Evolutionary conservation across 1,140 invertebrate species (phyloP), one percentile per base, ranked within the genome.

Genomic region (Zaprionus ornatus): DNA sequence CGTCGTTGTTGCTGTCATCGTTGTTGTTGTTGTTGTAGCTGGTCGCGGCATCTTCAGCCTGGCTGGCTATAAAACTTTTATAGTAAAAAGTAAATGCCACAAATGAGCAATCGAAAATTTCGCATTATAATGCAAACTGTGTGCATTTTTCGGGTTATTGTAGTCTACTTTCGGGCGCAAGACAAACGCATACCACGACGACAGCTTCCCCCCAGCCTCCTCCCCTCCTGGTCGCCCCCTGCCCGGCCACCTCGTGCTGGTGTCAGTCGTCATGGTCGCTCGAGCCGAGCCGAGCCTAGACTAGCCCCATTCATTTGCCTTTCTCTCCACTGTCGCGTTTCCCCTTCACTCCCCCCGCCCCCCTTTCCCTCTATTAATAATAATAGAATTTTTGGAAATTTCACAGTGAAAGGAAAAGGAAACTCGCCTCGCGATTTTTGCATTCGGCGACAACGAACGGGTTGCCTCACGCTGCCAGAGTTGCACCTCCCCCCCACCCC

Each of bases 31-130:
- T 62, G 73, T 71, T 63, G 71, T 71, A 29, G 52, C 71, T 64
- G 62, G 65, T 56, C 57, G 61, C 64, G 68, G 56, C 70, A 77
- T 77, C 70, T 68, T 69, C 74, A 68, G 71, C 69, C 37, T 45
- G 66, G 35, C 57, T 76, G 71, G 82, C 85, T 62, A 90, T 90
- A 90, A 90, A 90, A 88, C 78, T 90, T 90, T 90, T 90, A 90
- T 90, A 90, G 85, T 85, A 90, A 90, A 90, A 90, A 82, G 85
- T 90, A 90, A 90, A 90, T 90, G 85, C 85, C 85, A 90, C 85
- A 90, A 90, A 90, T 90, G 85, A 90, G 85, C 85, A 90, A 90
- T 90, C 85, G 85, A 90, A 90, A 90, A 90, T 90, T 87, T 90
- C 85, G 85, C 85, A 90, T 90, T 90, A 90, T 90, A 90, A 90